Evolutionary conservation across 1,140 invertebrate genomes (phyloP).

Genomic region (Apis laboriosa): DNA sequence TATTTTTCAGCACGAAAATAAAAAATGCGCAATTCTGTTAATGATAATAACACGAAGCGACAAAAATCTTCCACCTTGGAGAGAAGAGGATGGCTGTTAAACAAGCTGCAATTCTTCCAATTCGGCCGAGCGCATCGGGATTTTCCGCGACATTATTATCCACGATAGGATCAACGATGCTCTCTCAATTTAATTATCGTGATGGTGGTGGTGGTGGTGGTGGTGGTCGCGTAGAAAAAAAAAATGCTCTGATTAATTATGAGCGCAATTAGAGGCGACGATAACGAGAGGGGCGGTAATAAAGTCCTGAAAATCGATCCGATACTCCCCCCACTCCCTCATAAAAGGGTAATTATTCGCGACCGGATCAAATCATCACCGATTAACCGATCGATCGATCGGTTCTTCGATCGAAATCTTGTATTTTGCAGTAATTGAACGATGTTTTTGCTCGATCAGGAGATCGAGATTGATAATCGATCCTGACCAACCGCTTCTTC

Average conservation of each 20-base stretch:
- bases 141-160: conserved; percentile 35
- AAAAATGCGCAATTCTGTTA: no score
- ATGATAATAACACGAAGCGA: no score
- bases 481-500: no score
- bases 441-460: background rate
- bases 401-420: background rate
- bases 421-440: conserved; percentile 10
- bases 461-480: conserved; percentile 10
- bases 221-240: conserved; percentile 7
- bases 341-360: conserved; percentile 32
- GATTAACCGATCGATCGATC: background rate
- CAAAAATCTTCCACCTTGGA: no score
- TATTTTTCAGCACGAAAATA: no score
- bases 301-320: conserved; percentile 50
- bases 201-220: background rate
- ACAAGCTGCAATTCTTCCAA: background rate
- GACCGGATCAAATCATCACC: conserved; percentile 21
- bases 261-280: conserved; percentile 46
- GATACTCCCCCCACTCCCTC: background rate
- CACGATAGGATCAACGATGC: conserved; percentile 36
- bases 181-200: conserved; percentile 45
- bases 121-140: background rate
- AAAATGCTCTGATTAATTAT: conserved; percentile 46
- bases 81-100: background rate
- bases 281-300: conserved; percentile 29